These are phyloP conservation scores for Euphydryas editha DNA, from an alignment of 2,888 invertebrate genomes.

Conservation along the genomic window DNA sequence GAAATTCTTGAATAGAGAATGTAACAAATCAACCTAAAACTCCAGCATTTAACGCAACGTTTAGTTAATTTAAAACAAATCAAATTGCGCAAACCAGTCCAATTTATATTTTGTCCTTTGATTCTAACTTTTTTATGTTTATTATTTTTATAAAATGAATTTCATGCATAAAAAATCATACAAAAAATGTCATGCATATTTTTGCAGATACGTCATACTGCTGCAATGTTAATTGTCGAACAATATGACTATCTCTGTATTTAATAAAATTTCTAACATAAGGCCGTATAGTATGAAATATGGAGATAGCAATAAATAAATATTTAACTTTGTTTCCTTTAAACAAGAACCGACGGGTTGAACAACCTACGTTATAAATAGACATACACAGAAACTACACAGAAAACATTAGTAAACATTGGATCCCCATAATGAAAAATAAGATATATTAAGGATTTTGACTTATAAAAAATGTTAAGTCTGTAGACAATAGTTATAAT, in stretches of 20 bases:
- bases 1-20: slow-evolving; percentile 69
- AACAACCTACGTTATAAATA: slow-evolving; percentile 78
- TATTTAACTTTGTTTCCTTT: slow-evolving; percentile 17
- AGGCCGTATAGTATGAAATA: background rate
- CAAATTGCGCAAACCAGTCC: background rate
- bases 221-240: background rate
- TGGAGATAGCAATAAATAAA: slow-evolving; percentile 8
- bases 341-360: slow-evolving; percentile 57
- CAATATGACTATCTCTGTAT: background rate
- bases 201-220: background rate
- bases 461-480: background rate
- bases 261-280: background rate
- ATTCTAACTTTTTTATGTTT: background rate
- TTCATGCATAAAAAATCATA: background rate
- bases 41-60: slow-evolving; percentile 53
- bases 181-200: background rate
- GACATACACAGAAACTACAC: slow-evolving; percentile 60
- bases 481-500: background rate
- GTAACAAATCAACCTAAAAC: slow-evolving; percentile 68
- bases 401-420: slow-evolving; percentile 57
- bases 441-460: background rate
- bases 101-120: background rate
- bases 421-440: slow-evolving; percentile 50
- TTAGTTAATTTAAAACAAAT: background rate
- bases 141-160: slow-evolving; percentile 2